A percentile compares a stretch with the other conserved stretches of the same genome.
These are phyloP conservation scores for Pollenia griseotomentosa DNA, from an alignment of 2,888 invertebrate genomes.

Conservation along the genomic window DNA sequence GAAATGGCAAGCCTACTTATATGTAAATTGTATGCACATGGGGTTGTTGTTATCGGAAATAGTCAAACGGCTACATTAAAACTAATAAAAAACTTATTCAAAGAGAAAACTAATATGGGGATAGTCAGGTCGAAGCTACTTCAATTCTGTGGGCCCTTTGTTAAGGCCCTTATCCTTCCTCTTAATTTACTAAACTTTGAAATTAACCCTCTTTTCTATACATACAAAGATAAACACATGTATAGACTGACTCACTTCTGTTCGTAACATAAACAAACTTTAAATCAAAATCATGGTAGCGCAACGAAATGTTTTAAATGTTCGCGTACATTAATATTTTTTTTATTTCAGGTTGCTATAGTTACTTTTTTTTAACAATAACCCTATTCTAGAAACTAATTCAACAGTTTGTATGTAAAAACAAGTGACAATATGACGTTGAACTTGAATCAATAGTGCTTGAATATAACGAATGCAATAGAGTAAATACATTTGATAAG, in stretches of 20 bases:
- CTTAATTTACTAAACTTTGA: too few species aligned
- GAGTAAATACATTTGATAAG: constrained; percentile 26
- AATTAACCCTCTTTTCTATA: too few species aligned
- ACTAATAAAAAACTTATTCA: too few species aligned
- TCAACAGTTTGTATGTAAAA: constrained; percentile 23
- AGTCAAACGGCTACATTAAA: too few species aligned
- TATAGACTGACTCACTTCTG: constrained; percentile 6
- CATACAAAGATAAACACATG: too few species aligned
- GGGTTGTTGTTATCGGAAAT: too few species aligned
- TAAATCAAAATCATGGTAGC: constrained; percentile 73
- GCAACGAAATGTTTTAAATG: constrained; percentile 64
- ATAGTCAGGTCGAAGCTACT: too few species aligned
- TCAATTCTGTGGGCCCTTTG: too few species aligned
- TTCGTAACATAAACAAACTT: constrained; percentile 21
- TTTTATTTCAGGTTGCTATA: constrained; percentile 9
- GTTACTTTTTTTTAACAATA: background rate
- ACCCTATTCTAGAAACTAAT: constrained; percentile 41
- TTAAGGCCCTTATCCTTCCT: too few species aligned
- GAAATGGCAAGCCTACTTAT: too few species aligned
- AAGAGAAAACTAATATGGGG: too few species aligned
- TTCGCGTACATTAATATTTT: background rate
- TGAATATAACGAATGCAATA: constrained; percentile 16
- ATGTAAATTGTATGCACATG: too few species aligned
- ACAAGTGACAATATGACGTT: constrained; percentile 64
- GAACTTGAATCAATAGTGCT: constrained; percentile 73